A percentile compares a stretch with the other conserved stretches of the same genome.
Conservation (phyloP, 2,113 vertebrate genomes). For the Rhegmatorhina hoffmannsi region DNA sequence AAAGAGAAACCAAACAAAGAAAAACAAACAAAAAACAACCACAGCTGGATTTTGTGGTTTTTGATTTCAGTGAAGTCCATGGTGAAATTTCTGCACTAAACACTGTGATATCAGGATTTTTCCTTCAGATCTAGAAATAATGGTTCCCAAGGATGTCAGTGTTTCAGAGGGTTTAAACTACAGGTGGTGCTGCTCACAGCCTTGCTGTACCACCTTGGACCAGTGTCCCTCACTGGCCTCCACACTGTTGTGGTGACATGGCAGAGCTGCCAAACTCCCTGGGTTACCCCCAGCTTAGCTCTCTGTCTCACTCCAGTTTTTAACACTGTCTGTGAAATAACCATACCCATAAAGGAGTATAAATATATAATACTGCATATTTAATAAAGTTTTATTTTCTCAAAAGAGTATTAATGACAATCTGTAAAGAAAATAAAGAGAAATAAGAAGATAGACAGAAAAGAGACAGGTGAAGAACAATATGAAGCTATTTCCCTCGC, state of each 20-base stretch:
- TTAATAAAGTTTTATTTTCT: background rate
- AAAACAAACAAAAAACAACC: background rate
- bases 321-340: background rate
- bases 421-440: constrained; percentile 1
- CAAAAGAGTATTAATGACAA: background rate
- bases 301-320: background rate
- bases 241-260: accelerated
- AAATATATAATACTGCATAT: background rate
- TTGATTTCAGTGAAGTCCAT: background rate
- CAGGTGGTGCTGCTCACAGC: background rate
- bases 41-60: background rate
- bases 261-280: background rate
- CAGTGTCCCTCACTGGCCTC: background rate
- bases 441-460: background rate
- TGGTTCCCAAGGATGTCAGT: background rate
- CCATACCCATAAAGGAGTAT: background rate
- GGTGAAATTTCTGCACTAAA: background rate
- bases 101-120: background rate
- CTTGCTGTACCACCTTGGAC: background rate
- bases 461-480: background rate
- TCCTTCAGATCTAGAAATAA: background rate
- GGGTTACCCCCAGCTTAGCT: background rate
- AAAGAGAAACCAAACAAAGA: background rate
- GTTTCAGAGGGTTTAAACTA: background rate
- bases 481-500: background rate